Evolutionary conservation across 1,140 invertebrate genomes (phyloP).

Genomic region (Drosophila nigromelanica): DNA sequence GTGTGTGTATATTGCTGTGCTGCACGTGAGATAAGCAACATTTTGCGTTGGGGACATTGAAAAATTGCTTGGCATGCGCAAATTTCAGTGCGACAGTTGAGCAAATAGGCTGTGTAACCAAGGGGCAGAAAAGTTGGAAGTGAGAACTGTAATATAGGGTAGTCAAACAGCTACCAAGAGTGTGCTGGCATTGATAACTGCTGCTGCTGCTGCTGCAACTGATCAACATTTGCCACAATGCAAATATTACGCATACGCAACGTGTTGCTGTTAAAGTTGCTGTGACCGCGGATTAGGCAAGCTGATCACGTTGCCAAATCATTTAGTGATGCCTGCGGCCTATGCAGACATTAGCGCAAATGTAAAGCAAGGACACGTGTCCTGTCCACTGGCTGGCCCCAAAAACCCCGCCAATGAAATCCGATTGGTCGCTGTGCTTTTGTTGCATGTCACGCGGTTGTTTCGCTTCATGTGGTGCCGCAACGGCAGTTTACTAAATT

Average conservation of each 20-base stretch:
- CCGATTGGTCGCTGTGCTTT: constrained; percentile 14
- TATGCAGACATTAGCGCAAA: not conserved
- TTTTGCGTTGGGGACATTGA: constrained; percentile 42
- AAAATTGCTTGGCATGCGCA: constrained; percentile 44
- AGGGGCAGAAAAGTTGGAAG: not conserved
- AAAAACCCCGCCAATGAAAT: not conserved
- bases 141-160: not conserved
- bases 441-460: constrained; percentile 5
- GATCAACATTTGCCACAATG: constrained; percentile 5
- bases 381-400: not conserved
- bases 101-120: constrained; percentile 23
- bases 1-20: constrained; percentile 14
- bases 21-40: constrained; percentile 74
- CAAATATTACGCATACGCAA: constrained; percentile 64
- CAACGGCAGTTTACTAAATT: constrained; percentile 23
- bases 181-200: constrained; percentile 17
- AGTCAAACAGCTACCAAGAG: constrained; percentile 7
- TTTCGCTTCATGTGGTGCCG: constrained; percentile 17
- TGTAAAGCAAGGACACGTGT: not conserved
- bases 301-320: constrained; percentile 67
- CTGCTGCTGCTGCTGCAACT: not conserved
- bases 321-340: constrained; percentile 62
- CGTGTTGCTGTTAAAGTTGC: constrained; percentile 43
- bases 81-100: constrained; percentile 36
- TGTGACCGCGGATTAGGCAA: constrained; percentile 31